Evolutionary conservation across 2,113 vertebrate genomes (phyloP).

Genomic region (Lamprologus ornatipinnis): DNA sequence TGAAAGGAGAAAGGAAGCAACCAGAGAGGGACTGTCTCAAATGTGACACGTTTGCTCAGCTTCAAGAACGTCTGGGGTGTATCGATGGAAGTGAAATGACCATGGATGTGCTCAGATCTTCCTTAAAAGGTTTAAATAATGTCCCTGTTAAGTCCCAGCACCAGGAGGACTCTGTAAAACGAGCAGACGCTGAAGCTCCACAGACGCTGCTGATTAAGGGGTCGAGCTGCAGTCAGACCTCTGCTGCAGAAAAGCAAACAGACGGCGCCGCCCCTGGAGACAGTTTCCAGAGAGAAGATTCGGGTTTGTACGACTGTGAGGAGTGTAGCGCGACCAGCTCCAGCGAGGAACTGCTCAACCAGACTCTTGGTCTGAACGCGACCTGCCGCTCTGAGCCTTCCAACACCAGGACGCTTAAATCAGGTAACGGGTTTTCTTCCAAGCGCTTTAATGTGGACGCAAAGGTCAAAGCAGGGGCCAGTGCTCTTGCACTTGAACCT

Average conservation of each 20-base stretch:
- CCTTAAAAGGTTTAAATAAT: slow-evolving; percentile 4
- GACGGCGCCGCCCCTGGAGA: slow-evolving; percentile 43
- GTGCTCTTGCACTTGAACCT: slow-evolving; percentile 27
- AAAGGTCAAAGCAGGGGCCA: slow-evolving; percentile 67
- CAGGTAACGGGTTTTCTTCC: slow-evolving; percentile 68
- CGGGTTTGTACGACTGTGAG: slow-evolving; percentile 82
- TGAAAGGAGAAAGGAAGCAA: slow-evolving; percentile 32
- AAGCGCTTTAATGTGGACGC: slow-evolving; percentile 75
- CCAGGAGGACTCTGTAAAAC: slow-evolving; percentile 5
- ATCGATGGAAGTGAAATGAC: slow-evolving; percentile 53
- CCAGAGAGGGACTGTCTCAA: slow-evolving; percentile 88
- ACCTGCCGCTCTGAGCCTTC: slow-evolving; percentile 52
- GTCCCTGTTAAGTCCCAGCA: neutral
- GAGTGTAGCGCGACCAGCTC: slow-evolving; percentile 81
- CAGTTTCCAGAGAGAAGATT: slow-evolving; percentile 70
- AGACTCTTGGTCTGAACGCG: slow-evolving; percentile 65
- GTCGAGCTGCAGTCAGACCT: slow-evolving; percentile 5
- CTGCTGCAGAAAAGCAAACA: slow-evolving; percentile 12
- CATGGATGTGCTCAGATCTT: slow-evolving; percentile 27
- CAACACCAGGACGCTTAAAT: neutral
- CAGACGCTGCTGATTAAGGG: slow-evolving; percentile 9
- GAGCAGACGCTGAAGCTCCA: neutral
- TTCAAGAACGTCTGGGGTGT: slow-evolving; percentile 90
- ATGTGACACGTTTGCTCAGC: slow-evolving; percentile 96
- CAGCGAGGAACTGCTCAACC: slow-evolving; percentile 77